These are phyloP conservation scores for Luperina nickerlii DNA, from an alignment of 2,888 invertebrate genomes.

Conservation along the genomic window DNA sequence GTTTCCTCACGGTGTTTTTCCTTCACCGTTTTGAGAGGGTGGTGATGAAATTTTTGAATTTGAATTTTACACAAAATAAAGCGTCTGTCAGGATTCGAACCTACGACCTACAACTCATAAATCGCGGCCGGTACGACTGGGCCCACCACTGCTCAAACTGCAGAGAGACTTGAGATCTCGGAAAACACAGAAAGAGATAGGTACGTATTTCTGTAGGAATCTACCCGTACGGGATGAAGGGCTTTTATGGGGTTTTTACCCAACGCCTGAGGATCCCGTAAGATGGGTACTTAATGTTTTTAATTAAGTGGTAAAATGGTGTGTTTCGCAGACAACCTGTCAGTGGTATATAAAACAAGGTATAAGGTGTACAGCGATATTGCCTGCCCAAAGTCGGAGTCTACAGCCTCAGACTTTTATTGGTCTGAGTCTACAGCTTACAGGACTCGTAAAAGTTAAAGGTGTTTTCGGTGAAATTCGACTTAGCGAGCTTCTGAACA, in stretches of 20 bases:
- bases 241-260: neutral
- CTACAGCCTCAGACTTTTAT: too few relatives aligned
- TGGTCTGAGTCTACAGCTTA: neutral
- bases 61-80: too few relatives aligned
- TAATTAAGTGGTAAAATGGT: neutral
- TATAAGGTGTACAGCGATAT: constrained; percentile 20
- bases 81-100: too few relatives aligned
- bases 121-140: too few relatives aligned
- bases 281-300: constrained; percentile 4
- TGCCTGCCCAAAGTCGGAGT: neutral
- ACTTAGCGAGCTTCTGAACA: neutral
- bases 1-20: neutral
- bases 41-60: too few relatives aligned
- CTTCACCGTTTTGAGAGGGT: too few relatives aligned
- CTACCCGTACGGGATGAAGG: neutral
- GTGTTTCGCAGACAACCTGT: neutral
- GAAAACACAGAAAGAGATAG: neutral
- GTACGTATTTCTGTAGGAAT: neutral
- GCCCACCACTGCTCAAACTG: too few relatives aligned
- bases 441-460: constrained; percentile 28
- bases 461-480: neutral
- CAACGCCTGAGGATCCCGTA: neutral
- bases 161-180: neutral
- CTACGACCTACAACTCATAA: too few relatives aligned
- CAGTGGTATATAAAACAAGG: constrained; percentile 31